Evolutionary conservation across 2,797 vertebrate species (phyloP).

Genomic region (Bovichtus variegatus): DNA sequence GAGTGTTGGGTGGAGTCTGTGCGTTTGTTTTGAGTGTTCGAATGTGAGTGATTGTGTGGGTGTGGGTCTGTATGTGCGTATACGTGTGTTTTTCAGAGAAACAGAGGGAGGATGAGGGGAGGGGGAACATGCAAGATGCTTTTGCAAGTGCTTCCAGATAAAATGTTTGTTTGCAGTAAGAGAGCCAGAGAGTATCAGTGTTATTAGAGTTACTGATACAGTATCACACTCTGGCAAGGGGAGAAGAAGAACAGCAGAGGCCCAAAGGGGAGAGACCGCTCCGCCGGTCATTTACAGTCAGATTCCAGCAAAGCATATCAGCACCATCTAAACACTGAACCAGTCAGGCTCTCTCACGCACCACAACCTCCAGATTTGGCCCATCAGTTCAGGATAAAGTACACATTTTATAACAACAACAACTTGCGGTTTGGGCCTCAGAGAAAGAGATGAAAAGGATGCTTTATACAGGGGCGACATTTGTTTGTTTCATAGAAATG

Average conservation of each 20-base stretch:
- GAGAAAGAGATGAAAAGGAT: not conserved
- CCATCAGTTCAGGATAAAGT: constrained; percentile 28
- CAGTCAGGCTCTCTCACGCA: not conserved
- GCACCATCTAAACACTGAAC: constrained; percentile 34
- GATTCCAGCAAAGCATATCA: constrained; percentile 43
- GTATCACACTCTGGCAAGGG: constrained; percentile 40
- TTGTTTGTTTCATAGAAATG: constrained; percentile 20
- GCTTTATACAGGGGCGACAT: constrained; percentile 1
- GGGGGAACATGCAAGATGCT: constrained; percentile 10
- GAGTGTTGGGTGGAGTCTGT: constrained; percentile 72
- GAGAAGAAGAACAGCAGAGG: constrained; percentile 47
- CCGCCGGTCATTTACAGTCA: constrained; percentile 45
- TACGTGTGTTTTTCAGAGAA: constrained; percentile 34
- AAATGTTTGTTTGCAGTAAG: constrained; percentile 51
- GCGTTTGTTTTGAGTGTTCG: constrained; percentile 76
- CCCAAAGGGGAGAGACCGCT: constrained; percentile 41
- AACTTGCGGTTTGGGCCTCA: too few species aligned
- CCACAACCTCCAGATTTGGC: constrained; percentile 18
- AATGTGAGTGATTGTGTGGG: constrained; percentile 57
- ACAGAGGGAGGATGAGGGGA: constrained; percentile 12
- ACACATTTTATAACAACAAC: not conserved
- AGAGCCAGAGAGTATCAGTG: constrained; percentile 32
- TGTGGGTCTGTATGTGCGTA: constrained; percentile 42
- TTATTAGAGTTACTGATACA: constrained; percentile 47
- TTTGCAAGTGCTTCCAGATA: constrained; percentile 31